Percentiles rank a stretch among this genome's conserved stretches.
Conservation (phyloP, 1,140 invertebrate species). For the Laupala kohalensis region DNA sequence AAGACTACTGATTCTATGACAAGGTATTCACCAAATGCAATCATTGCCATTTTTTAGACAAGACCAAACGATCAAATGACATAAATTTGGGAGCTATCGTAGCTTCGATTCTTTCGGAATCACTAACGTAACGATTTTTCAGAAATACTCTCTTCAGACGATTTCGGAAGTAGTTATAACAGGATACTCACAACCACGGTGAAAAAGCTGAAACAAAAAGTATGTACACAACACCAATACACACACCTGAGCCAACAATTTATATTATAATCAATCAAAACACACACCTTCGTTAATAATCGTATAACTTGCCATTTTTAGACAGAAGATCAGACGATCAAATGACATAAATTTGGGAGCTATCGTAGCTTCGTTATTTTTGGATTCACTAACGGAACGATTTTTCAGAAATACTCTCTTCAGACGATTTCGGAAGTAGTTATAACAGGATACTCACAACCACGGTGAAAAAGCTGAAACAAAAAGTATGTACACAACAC, state of each 20-base stretch:
- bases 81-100: too few relatives aligned
- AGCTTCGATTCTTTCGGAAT: constrained; percentile 61
- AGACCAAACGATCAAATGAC: too few relatives aligned
- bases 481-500: background rate
- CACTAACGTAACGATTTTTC: constrained; percentile 68
- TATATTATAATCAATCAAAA: constrained; percentile 11
- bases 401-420: constrained; percentile 76
- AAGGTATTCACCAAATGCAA: constrained; percentile 74
- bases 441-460: constrained; percentile 77
- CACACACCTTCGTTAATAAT: constrained; percentile 32
- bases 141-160: constrained; percentile 65
- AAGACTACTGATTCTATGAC: constrained; percentile 86
- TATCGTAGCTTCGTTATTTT: constrained; percentile 61
- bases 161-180: constrained; percentile 64
- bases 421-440: constrained; percentile 59
- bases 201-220: constrained; percentile 49
- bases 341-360: too few relatives aligned
- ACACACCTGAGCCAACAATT: background rate
- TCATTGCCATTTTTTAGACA: too few relatives aligned
- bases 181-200: constrained; percentile 80
- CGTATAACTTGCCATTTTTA: constrained; percentile 27
- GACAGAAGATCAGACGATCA: too few relatives aligned
- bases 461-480: constrained; percentile 66
- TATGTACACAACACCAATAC: background rate
- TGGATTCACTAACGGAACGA: constrained; percentile 59